A percentile compares a stretch with the other conserved stretches of the same genome.
These are phyloP conservation scores for Rhopilema esculentum DNA, from an alignment of 30 jellyfish, hydroid and myxozoan species.

Conservation along the genomic window DNA sequence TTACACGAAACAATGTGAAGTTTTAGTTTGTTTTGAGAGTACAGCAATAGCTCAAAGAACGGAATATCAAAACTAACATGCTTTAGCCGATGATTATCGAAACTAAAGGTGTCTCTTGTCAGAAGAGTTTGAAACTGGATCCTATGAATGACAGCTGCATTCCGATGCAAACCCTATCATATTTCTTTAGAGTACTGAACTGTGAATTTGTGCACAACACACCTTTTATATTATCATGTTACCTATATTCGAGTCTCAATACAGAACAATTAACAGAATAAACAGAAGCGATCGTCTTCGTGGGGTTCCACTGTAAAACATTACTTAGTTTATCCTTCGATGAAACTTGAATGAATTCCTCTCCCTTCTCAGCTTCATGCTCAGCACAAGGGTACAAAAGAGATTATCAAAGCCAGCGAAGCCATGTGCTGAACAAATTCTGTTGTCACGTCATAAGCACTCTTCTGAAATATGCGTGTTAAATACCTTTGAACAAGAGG, in stretches of 20 bases:
- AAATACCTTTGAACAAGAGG: not conserved
- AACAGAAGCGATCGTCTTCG: not conserved
- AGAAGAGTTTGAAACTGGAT: not conserved
- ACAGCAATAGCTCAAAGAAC: not conserved
- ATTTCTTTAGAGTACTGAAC: not conserved
- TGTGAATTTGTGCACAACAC: not conserved
- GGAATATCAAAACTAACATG: not conserved
- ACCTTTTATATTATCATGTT: too few species aligned
- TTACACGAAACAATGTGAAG: not conserved
- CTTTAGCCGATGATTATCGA: not conserved
- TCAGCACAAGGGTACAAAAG: not conserved
- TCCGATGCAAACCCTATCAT: not conserved
- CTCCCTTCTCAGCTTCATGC: not conserved
- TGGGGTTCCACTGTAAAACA: not conserved
- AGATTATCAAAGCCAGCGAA: not conserved
- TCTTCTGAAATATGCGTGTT: not conserved
- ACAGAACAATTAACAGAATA: not conserved
- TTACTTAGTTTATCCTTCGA: not conserved
- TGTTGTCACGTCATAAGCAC: constrained; percentile 13
- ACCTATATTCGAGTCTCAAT: not conserved
- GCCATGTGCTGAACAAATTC: constrained; percentile 29
- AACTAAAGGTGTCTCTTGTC: not conserved
- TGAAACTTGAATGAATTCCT: not conserved
- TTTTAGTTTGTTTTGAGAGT: not conserved
- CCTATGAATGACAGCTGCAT: not conserved